phyloP scores from a whole-genome alignment of 2,797 vertebrate genomes.

The Choloepus didactylus region DNA sequence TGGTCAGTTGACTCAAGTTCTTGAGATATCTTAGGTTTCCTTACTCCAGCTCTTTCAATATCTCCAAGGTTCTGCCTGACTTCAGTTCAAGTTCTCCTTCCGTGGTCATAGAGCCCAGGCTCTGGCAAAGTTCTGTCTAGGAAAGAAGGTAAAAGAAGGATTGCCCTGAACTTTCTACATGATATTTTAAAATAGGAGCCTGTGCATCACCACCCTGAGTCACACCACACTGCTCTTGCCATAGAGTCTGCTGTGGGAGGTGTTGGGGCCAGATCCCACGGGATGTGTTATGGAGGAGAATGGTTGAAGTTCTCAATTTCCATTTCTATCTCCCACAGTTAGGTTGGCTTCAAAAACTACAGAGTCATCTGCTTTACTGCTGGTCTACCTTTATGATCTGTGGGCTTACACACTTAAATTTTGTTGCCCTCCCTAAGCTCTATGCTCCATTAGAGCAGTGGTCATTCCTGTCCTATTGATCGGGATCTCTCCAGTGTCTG shows the following conservation, averaged over 20 bases:
- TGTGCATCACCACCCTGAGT: neutral
- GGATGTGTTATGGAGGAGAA: neutral
- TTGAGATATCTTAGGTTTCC: conserved; percentile 5
- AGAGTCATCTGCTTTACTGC: neutral
- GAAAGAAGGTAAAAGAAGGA: neutral
- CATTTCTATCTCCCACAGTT: neutral
- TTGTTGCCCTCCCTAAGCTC: neutral
- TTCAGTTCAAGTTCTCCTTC: neutral
- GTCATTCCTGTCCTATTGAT: neutral
- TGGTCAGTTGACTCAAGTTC: neutral
- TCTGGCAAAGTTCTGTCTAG: neutral
- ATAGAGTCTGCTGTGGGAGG: neutral
- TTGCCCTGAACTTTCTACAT: neutral
- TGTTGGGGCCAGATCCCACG: neutral
- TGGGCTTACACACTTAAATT: neutral
- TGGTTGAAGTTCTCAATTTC: neutral
- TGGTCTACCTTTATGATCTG: neutral
- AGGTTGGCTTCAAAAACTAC: neutral
- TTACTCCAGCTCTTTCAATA: neutral
- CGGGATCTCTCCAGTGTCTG: neutral
- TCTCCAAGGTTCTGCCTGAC: neutral
- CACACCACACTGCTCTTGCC: neutral
- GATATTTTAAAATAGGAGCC: neutral
- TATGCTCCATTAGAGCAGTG: neutral
- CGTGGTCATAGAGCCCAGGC: neutral